These are phyloP conservation scores for Neoascia interrupta DNA, from an alignment of 2,888 invertebrate species.

Conservation along the genomic window DNA sequence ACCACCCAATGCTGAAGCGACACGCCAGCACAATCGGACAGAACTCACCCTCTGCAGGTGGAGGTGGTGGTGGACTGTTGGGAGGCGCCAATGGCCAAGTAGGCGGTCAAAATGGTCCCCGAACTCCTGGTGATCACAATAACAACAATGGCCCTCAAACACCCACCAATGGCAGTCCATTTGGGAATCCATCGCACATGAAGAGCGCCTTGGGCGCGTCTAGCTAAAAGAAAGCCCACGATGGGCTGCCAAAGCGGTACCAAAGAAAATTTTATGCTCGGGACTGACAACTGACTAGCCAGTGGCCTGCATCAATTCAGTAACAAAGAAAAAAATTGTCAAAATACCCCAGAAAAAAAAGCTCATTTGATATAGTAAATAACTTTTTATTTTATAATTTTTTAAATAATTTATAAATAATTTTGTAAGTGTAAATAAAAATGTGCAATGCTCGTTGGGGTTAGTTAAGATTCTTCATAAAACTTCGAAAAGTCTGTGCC, in stretches of 20 bases:
- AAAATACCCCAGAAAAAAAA: conserved; percentile 31
- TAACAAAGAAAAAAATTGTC: conserved; percentile 26
- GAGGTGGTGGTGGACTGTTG: conserved; percentile 71
- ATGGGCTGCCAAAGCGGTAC: conserved; percentile 77
- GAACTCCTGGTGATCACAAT: conserved; percentile 78
- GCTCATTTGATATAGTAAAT: conserved; percentile 43
- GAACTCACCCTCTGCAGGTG: conserved; percentile 76
- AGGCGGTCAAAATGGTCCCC: conserved; percentile 75
- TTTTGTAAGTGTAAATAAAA: conserved; percentile 52
- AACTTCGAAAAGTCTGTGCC: conserved; percentile 65
- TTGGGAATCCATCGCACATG: conserved; percentile 78
- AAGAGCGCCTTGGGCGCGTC: conserved; percentile 79
- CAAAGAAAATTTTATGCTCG: conserved; percentile 78
- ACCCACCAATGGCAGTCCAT: conserved; percentile 75
- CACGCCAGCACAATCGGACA: conserved; percentile 78
- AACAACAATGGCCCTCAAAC: conserved; percentile 78
- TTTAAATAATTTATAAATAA: conserved; percentile 41
- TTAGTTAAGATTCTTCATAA: conserved; percentile 49
- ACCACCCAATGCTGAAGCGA: conserved; percentile 85
- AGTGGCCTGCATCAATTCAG: conserved; percentile 22
- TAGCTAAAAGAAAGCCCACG: conserved; percentile 79
- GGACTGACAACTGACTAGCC: conserved; percentile 51
- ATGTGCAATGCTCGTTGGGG: conserved; percentile 67
- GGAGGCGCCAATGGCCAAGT: conserved; percentile 72
- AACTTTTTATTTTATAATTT: conserved; percentile 40